Evolutionary conservation across 2,888 invertebrate species (phyloP), one percentile per base, ranked within the genome.

Genomic region (Caenorhabditis macrosperma): DNA sequence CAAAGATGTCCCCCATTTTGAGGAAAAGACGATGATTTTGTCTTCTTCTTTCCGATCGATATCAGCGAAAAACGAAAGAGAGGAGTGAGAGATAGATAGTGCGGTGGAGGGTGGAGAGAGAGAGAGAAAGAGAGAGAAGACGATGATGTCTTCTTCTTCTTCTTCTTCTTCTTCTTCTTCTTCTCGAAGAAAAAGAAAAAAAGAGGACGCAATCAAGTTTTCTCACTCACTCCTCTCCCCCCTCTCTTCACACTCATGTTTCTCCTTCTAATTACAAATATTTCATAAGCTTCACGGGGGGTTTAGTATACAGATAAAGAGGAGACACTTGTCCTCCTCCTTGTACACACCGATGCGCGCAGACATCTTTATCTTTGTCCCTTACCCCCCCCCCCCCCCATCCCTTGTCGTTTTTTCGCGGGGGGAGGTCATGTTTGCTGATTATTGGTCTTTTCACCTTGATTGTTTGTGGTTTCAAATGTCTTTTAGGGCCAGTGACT

Each of bases 91-190:
- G 57, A 68, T 35, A 68, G 59, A 38, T 41, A 30, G 54, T 28
- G 33, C n/a, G 28, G 68, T 35, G 41, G 52, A 68, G 50, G 33
- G 30, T 68, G 50, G 48, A 59, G 66, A 66, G 44, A 55, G 54
- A 67, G 67, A 55, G 17, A 26, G 35, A 15, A 26, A 63, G 22
- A 35, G 17, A 20, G 50, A 46, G 52, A 48, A 33, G 48, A 48
- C 24, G 50, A 38, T 59, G 68, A 59, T 33, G 68, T 59, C 67
- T 60, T 69, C 69, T 69, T 54, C 38, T 26, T 52, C 52, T 52
- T 26, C 26, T 26, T 52, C 52, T 52, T 26, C 26, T 26, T 52
- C 52, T 52, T 15, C n/a, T 30, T 7, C 30, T 12, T 30, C 24
- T 35, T 55, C 55, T 30, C 55, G 20, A 3, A 33, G 10, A 2